phyloP scores from a whole-genome alignment of 2,888 invertebrate genomes.

The Taenaris catops region DNA sequence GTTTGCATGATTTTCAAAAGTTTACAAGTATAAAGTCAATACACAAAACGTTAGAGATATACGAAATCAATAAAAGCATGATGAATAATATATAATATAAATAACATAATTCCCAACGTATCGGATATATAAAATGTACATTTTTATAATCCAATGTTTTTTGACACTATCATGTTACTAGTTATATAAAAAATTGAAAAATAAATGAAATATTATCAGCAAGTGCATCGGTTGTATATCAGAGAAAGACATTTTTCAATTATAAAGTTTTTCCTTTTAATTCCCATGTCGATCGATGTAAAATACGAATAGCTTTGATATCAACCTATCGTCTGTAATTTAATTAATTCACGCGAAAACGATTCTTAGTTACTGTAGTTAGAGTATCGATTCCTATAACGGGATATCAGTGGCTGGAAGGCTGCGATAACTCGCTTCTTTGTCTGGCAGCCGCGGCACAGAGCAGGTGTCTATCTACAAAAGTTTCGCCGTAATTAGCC shows the following conservation, averaged over 20 bases:
- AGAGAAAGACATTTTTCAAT: conserved; percentile 2
- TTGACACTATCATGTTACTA: too few species aligned
- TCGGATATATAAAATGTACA: too few species aligned
- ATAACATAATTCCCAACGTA: too few species aligned
- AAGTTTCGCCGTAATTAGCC: conserved; percentile 75
- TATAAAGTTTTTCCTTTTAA: conserved; percentile 7
- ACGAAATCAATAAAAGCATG: too few species aligned
- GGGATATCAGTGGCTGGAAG: conserved; percentile 50
- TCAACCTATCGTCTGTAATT: conserved; percentile 44
- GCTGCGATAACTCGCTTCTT: conserved; percentile 73
- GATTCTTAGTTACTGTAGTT: conserved; percentile 32
- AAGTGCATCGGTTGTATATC: too few species aligned
- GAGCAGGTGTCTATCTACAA: conserved; percentile 78
- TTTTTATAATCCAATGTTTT: too few species aligned
- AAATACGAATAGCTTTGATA: conserved; percentile 47
- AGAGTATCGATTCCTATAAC: conserved; percentile 46
- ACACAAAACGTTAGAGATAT: too few species aligned
- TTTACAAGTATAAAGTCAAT: too few species aligned
- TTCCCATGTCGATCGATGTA: conserved; percentile 45
- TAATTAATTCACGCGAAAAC: conserved; percentile 33
- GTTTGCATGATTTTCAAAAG: too few species aligned
- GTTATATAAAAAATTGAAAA: too few species aligned
- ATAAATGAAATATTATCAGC: too few species aligned
- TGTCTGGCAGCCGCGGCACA: conserved; percentile 67
- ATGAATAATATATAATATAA: too few species aligned